Conservation (phyloP, 2,888 invertebrate genomes). For the Pantelozetes paolii region DNA sequence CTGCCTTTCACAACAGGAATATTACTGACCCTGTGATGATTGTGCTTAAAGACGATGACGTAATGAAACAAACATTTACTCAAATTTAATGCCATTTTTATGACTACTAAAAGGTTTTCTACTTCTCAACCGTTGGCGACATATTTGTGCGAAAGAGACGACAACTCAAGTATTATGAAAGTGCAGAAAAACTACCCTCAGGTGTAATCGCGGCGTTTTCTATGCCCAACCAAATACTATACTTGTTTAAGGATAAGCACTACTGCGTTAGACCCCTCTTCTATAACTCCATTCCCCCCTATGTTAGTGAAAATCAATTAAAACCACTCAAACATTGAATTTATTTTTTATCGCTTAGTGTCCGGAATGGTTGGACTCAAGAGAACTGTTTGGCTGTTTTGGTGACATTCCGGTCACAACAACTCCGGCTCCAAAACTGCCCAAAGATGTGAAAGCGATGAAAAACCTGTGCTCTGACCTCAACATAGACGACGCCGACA, state of each 20-base stretch:
- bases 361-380: constrained; percentile 1
- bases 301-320: too few relatives aligned
- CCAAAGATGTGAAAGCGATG: background rate
- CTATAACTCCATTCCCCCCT: background rate
- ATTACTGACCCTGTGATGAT: constrained; percentile 14
- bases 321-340: too few relatives aligned
- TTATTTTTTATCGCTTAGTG: background rate
- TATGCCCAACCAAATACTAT: constrained; percentile 5
- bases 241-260: background rate
- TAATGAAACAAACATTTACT: background rate
- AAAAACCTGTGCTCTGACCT: constrained; percentile 1
- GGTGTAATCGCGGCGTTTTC: constrained; percentile 8
- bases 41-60: constrained; percentile 1
- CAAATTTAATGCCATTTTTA: background rate
- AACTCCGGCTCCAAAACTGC: background rate
- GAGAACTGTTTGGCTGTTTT: constrained; percentile 23
- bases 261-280: background rate
- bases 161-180: constrained; percentile 5
- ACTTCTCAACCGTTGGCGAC: constrained; percentile 1
- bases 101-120: background rate
- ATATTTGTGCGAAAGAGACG: constrained; percentile 9
- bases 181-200: background rate
- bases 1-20: constrained; percentile 1
- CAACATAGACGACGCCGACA: constrained; percentile 7
- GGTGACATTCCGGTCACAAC: background rate